Conservation (phyloP, 2,797 vertebrate genomes). For the Crax fasciolata region DNA sequence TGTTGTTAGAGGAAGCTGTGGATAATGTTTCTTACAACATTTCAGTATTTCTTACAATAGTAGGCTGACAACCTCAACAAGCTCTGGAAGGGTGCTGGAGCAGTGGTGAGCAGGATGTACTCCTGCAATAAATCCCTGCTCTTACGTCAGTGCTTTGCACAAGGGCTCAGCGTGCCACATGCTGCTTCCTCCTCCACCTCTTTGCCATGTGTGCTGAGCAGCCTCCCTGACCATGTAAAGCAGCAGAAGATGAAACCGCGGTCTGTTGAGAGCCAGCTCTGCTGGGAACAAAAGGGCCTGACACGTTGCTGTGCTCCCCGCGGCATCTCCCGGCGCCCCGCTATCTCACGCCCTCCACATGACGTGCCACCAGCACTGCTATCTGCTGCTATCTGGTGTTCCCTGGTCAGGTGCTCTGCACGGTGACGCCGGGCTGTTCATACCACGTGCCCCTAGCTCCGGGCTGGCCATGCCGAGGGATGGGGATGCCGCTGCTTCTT, state of each 20-base stretch:
- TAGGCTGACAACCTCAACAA: neutral
- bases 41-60: neutral
- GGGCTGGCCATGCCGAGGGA: neutral
- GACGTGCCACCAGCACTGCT: neutral
- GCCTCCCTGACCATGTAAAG: constrained; percentile 14
- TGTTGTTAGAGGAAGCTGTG: accelerated
- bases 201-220: accelerated
- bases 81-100: neutral
- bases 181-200: accelerated
- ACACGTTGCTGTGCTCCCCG: neutral
- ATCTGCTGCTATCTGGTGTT: constrained; percentile 8
- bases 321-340: neutral
- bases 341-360: constrained; percentile 17
- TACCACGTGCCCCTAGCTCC: neutral
- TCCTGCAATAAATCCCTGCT: neutral
- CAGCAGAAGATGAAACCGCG: neutral
- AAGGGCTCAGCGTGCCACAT: neutral
- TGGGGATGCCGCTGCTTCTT: neutral
- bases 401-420: neutral
- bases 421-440: neutral
- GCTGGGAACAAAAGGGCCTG: neutral
- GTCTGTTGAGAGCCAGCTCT: neutral
- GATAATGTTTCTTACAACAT: neutral
- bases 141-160: neutral
- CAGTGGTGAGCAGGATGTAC: accelerated